phyloP scores from a whole-genome alignment of 2,888 invertebrate species.

The Clepsis dumicolana region DNA sequence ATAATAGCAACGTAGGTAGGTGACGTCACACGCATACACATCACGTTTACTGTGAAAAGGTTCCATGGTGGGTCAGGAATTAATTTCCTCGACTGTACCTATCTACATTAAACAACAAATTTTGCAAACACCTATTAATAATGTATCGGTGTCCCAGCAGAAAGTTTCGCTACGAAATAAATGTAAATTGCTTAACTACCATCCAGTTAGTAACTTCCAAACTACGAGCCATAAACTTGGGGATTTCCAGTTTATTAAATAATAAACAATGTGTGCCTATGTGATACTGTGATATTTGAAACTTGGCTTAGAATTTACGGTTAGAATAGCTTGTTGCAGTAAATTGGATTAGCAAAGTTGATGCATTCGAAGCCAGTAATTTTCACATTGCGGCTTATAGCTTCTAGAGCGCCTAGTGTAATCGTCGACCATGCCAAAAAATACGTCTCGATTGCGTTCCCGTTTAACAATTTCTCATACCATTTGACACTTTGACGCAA shows the following conservation, averaged over 20 bases:
- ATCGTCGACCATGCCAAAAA: too few species aligned
- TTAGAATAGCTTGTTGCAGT: not conserved
- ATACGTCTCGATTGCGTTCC: too few species aligned
- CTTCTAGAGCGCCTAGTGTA: too few species aligned
- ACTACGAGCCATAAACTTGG: conserved; percentile 61
- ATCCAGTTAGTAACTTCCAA: conserved; percentile 61
- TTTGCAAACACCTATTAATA: conserved; percentile 23
- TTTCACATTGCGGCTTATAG: too few species aligned
- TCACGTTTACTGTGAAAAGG: too few species aligned
- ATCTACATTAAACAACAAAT: conserved; percentile 21
- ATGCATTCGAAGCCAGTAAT: too few species aligned
- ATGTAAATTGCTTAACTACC: conserved; percentile 60
- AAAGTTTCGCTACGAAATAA: conserved; percentile 53
- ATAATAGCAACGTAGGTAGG: too few species aligned
- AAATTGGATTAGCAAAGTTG: not conserved
- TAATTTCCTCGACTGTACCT: too few species aligned
- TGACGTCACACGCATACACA: too few species aligned
- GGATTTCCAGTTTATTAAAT: conserved; percentile 66
- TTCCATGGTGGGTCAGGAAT: too few species aligned
- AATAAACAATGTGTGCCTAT: conserved; percentile 58
- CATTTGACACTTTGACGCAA: too few species aligned
- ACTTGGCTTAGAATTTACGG: conserved; percentile 11
- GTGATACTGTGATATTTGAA: conserved; percentile 6
- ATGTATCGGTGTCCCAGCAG: conserved; percentile 10
- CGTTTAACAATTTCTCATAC: too few species aligned